Evolutionary conservation across 2,888 invertebrate species (phyloP).

Genomic region (Lochmaea capreae): DNA sequence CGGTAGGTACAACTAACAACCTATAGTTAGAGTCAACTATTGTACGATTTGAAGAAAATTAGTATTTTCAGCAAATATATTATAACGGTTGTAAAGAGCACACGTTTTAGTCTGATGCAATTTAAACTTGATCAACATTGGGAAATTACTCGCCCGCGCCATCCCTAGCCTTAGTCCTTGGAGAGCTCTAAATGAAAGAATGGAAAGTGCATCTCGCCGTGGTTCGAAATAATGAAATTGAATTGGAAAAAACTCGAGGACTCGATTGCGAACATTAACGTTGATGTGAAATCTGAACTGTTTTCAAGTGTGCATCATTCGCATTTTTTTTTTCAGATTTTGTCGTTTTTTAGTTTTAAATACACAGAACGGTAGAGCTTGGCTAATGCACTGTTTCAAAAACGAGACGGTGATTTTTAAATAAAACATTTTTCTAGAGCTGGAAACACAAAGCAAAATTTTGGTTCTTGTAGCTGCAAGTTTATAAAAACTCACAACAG

Average conservation of each 20-base stretch:
- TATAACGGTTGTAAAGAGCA: neutral
- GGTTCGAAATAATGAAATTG: constrained; percentile 40
- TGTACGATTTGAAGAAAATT: neutral
- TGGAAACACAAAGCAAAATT: neutral
- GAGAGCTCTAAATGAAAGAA: constrained; percentile 11
- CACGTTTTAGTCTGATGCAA: constrained; percentile 5
- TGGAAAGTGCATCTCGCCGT: constrained; percentile 38
- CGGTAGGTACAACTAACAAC: neutral
- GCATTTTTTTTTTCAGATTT: constrained; percentile 19
- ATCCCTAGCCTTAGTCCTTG: neutral
- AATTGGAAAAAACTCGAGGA: constrained; percentile 39
- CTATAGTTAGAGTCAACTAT: neutral
- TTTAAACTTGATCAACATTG: constrained; percentile 7
- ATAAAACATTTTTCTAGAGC: neutral
- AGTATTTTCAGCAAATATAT: neutral
- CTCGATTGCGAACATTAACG: constrained; percentile 39
- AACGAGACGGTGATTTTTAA: neutral
- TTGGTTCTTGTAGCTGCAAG: neutral
- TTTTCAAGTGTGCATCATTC: constrained; percentile 28
- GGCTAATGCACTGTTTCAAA: neutral
- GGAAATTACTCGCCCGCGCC: neutral
- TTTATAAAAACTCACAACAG: too few relatives aligned
- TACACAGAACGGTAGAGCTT: neutral
- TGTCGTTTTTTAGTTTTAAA: constrained; percentile 2
- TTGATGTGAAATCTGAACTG: constrained; percentile 36